Evolutionary conservation across 2,888 invertebrate genomes (phyloP), one percentile per base, ranked within the genome.

Genomic region (Melieria crassipennis): DNA sequence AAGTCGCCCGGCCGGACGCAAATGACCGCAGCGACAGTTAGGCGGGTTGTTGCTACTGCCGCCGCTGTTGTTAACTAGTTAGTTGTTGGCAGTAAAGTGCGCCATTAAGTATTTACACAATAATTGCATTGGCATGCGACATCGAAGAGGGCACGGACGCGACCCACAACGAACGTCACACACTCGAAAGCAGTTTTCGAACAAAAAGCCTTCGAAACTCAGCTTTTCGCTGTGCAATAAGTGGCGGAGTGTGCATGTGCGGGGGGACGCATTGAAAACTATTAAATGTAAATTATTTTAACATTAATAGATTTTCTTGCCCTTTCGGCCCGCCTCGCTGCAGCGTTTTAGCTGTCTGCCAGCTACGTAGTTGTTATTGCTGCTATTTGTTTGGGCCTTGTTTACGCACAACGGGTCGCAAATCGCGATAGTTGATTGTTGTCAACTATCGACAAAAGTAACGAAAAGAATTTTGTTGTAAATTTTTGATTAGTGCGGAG

Each of bases 41-140:
- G 30, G 30, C 30, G 30, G 30, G 30, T 30, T 30, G 30, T 30
- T 30, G 30, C 30, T 30, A 30, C 30, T 30, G 30, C 30, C 3
- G 30, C 3, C 30, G 30, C 30, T 30, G 30, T 30, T 30, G 30
- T 30, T 30, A 30, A 30, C 30, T 30, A 30, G 30, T 50, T 55
- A 65, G 55, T 52, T 42, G 64, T 43, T 50, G 50, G 7, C 61
- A 63, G 50, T 11, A 65, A 61, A 65, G 46, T 45, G 45, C 42
- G 10, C 46, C 66, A 63, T 69, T 69, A 69, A 69, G 13, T 69
- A 69, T 69, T 69, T 69, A 69, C 43, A 57, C 47, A 63, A 62
- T 69, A 69, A 69, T 69, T 69, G 69, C 69, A 69, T 63, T 69
- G 69, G 69, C 62, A 69, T 69, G 67, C 61, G 67, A 61, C 67